Evolutionary conservation across 2,888 invertebrate species (phyloP).

Genomic region (Drosophila fulvimacula): DNA sequence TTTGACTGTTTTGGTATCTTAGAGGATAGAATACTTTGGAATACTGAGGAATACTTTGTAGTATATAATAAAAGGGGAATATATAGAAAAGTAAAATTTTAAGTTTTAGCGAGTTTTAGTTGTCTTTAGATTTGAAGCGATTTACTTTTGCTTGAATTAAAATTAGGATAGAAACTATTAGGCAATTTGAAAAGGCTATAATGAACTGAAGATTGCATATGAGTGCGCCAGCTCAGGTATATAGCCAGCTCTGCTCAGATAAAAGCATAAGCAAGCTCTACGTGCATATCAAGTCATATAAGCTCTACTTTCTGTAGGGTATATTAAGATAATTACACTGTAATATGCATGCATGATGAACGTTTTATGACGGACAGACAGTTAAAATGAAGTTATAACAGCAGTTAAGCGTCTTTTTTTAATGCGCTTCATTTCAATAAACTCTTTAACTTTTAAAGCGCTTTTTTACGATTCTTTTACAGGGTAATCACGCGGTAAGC

Average conservation of each 20-base stretch:
- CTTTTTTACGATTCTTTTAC: constrained; percentile 5
- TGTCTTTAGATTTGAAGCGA: neutral
- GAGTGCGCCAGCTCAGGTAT: too few relatives aligned
- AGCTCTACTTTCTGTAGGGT: neutral
- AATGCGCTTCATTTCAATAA: constrained; percentile 5
- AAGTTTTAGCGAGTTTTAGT: neutral
- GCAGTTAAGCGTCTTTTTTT: neutral
- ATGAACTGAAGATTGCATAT: neutral
- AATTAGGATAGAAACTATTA: neutral
- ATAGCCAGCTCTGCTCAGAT: neutral
- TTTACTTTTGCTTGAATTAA: neutral
- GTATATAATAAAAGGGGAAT: neutral
- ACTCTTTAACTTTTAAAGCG: constrained; percentile 1
- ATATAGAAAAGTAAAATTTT: neutral
- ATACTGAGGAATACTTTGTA: too few relatives aligned
- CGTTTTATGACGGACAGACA: neutral
- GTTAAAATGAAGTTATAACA: neutral
- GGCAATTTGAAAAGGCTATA: neutral
- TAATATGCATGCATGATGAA: neutral
- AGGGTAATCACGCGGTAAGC: constrained; percentile 13
- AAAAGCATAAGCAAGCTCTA: too few relatives aligned
- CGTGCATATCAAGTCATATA: neutral
- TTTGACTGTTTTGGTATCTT: neutral
- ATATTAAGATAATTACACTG: neutral
- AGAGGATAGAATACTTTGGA: neutral